phyloP scores from a whole-genome alignment of 2,888 invertebrate genomes.

The Drosophila picticornis region DNA sequence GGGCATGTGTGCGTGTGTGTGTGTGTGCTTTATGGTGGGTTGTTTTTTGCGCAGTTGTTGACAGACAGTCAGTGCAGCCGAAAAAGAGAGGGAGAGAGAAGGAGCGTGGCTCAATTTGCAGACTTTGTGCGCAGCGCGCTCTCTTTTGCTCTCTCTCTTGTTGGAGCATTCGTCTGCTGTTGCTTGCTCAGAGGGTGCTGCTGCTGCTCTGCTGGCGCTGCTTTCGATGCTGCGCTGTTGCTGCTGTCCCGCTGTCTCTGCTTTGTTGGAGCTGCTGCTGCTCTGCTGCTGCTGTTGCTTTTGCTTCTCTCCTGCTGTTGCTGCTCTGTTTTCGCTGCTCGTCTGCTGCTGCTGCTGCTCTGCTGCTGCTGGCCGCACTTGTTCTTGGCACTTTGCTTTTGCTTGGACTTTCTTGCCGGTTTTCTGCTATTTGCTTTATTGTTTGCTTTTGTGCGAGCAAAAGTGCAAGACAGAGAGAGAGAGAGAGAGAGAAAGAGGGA shows the following conservation, averaged over 20 bases:
- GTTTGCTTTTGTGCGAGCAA: constrained; percentile 56
- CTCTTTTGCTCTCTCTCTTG: constrained; percentile 13
- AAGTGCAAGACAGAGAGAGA: background rate
- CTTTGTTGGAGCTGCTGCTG: background rate
- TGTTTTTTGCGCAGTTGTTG: constrained; percentile 54
- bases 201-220: background rate
- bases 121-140: constrained; percentile 37
- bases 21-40: constrained; percentile 45
- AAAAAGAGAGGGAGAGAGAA: background rate
- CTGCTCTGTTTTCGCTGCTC: background rate
- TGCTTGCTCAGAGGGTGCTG: background rate
- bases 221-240: background rate
- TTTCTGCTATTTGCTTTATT: constrained; percentile 69
- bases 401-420: constrained; percentile 70
- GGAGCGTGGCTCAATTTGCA: constrained; percentile 41
- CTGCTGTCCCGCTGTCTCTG: background rate
- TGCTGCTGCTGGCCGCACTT: constrained; percentile 59
- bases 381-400: constrained; percentile 65
- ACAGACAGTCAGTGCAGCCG: background rate
- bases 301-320: constrained; percentile 21
- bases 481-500: background rate
- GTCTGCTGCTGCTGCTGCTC: constrained; percentile 2
- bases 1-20: constrained; percentile 7
- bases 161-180: constrained; percentile 2
- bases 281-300: constrained; percentile 46